A percentile compares a stretch with the other conserved stretches of the same genome.
Conservation (phyloP, 2,113 vertebrate genomes). For the Rhea americana region DNA sequence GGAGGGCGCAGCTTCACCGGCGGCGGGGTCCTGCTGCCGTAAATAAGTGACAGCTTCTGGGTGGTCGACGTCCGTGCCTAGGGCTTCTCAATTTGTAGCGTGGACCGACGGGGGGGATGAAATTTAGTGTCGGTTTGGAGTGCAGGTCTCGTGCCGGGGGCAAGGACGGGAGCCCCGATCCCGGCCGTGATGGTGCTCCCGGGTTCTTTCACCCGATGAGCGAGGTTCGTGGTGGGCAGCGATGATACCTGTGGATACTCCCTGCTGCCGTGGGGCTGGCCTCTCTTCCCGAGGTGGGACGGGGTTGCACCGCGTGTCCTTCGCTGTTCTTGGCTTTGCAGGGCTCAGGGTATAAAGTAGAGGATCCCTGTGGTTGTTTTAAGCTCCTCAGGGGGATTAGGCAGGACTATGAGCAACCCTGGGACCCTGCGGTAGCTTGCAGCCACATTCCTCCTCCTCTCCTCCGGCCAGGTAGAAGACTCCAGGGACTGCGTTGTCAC, state of each 20-base stretch:
- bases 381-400: constrained; percentile 51
- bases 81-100: background rate
- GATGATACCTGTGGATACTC: background rate
- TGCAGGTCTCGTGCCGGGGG: rapidly evolving
- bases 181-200: background rate
- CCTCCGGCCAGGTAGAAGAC: rapidly evolving
- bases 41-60: background rate
- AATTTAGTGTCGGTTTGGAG: background rate
- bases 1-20: background rate
- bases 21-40: background rate
- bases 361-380: background rate
- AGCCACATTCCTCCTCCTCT: background rate
- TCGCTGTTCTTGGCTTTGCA: constrained; percentile 19
- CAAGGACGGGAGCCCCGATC: background rate
- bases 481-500: background rate
- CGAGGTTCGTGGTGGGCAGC: background rate
- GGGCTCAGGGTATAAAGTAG: background rate
- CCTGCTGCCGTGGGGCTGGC: rapidly evolving
- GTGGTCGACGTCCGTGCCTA: background rate
- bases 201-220: rapidly evolving
- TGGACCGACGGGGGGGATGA: rapidly evolving
- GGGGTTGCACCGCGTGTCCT: background rate
- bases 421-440: background rate
- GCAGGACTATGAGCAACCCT: background rate
- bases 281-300: rapidly evolving